Evolutionary conservation across 2,113 vertebrate genomes (phyloP).

Genomic region (Neoarius graeffei): DNA sequence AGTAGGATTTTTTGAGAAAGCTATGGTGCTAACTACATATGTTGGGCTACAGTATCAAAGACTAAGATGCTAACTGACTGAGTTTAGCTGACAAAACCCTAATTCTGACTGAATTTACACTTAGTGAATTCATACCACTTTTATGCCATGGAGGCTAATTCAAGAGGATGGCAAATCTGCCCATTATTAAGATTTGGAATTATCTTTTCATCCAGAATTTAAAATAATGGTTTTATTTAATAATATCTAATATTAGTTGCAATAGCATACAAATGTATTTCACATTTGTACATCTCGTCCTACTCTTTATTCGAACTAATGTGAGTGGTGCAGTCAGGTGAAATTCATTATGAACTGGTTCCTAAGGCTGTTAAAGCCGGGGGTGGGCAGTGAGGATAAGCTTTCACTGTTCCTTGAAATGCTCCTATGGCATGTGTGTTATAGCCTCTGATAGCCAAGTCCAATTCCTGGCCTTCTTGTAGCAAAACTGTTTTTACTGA

Average conservation of each 20-base stretch:
- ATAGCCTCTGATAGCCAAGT: no score
- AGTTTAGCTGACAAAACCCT: neutral
- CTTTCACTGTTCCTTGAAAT: no score
- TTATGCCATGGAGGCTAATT: neutral
- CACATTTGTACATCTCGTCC: neutral
- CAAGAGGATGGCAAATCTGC: neutral
- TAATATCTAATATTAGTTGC: neutral
- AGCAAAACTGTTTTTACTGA: no score
- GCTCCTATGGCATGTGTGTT: no score
- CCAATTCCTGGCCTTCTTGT: no score
- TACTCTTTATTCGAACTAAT: neutral
- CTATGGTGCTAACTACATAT: neutral
- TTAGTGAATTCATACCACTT: neutral
- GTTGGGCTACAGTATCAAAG: neutral
- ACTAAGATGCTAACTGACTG: neutral
- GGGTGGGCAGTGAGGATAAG: no score
- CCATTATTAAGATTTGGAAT: neutral
- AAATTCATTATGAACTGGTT: neutral
- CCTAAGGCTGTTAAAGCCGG: no score
- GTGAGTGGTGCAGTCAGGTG: slow-evolving; percentile 2
- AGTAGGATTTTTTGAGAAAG: neutral
- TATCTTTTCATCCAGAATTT: no score
- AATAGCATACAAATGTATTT: neutral
- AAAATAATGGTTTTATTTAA: no score
- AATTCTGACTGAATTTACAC: neutral